Evolutionary conservation across 2,113 vertebrate species (phyloP).

Genomic region (Lucifuga dentata): DNA sequence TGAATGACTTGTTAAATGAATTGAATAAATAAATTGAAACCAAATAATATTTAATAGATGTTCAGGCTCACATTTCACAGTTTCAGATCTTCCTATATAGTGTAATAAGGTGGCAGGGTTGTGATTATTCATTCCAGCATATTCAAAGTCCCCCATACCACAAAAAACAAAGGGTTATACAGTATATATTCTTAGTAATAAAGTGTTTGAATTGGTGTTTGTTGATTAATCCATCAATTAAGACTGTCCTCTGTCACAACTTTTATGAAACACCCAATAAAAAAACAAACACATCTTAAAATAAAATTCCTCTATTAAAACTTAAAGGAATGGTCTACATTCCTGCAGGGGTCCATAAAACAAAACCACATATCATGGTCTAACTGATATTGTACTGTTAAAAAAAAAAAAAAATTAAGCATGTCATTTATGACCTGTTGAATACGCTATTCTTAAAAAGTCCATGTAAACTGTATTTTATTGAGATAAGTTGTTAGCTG

Average conservation of each 20-base stretch:
- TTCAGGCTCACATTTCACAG: constrained; percentile 29
- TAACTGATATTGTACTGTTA: constrained; percentile 54
- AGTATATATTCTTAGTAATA: constrained; percentile 31
- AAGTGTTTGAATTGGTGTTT: constrained; percentile 63
- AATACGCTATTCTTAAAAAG: constrained; percentile 40
- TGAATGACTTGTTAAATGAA: constrained; percentile 30
- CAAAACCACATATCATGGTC: constrained; percentile 47
- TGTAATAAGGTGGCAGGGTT: constrained; percentile 18
- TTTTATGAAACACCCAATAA: constrained; percentile 74
- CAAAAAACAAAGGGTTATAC: constrained; percentile 40
- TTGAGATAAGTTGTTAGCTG: no score
- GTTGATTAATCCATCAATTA: constrained; percentile 60
- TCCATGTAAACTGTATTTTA: neutral
- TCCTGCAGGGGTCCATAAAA: constrained; percentile 54
- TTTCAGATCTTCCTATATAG: constrained; percentile 36
- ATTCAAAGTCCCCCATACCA: constrained; percentile 47
- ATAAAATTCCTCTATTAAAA: constrained; percentile 59
- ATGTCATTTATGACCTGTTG: constrained; percentile 21
- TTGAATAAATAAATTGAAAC: constrained; percentile 46
- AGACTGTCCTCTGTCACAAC: constrained; percentile 34
- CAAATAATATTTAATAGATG: constrained; percentile 28
- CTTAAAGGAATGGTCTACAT: constrained; percentile 36
- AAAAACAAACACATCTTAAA: constrained; percentile 60
- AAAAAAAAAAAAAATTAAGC: constrained; percentile 49
- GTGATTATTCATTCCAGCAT: constrained; percentile 25